Base-by-base conservation (phyloP, 2,113 vertebrate genomes). In the Myocastor coypus region DNA sequence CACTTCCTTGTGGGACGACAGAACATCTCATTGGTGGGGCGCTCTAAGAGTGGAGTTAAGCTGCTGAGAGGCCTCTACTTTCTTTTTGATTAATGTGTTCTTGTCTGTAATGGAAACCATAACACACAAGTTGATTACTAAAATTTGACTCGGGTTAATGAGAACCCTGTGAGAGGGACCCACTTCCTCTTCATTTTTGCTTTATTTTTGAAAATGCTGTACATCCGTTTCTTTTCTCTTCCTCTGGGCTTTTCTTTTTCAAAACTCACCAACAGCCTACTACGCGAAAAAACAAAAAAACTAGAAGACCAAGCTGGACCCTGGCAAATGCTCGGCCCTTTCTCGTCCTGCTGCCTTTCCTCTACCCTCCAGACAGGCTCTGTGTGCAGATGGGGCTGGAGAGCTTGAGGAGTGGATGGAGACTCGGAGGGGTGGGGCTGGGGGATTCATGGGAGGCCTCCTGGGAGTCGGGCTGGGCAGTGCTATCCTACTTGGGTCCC, bases 111-210 rank as follows among this genome's bases (percentile, higher is more conserved):
- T 96, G 96, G 89, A 93, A 96, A 73, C 71, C 66, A 28, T 85
- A 85, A 55, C 78, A 55, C 78, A 75, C 22, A 57, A 10, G 8
- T 52, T 75, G 59, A 63, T 96, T 94, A 87, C 94, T 94, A 52
- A 94, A 94, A 85, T 90, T 85, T 78, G 88, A 87, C 95, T 92
- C 52, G 89, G 55, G 82, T 91, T 83, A 92, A 91, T 92, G 88
- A 95, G 97, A 97, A 93, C 68, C 83, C 61, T 63, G 8, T 55
- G 73, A 96, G 71, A 96, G 82, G 83, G 96, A 89, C 71, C 91
- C 81, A 91, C 95, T 95, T 97, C 94, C 97, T 97, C 95, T 94
- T 94, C 89, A 59, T 96, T 94, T 78, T 95, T 46, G 87, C 96
- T 95, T 96, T 97, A 94, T 92, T 96, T 95, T 95, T 59, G 50